Evolutionary conservation across 2,113 vertebrate species (phyloP), one percentile per base, ranked within the genome.

Genomic region (Nothocercus julius): DNA sequence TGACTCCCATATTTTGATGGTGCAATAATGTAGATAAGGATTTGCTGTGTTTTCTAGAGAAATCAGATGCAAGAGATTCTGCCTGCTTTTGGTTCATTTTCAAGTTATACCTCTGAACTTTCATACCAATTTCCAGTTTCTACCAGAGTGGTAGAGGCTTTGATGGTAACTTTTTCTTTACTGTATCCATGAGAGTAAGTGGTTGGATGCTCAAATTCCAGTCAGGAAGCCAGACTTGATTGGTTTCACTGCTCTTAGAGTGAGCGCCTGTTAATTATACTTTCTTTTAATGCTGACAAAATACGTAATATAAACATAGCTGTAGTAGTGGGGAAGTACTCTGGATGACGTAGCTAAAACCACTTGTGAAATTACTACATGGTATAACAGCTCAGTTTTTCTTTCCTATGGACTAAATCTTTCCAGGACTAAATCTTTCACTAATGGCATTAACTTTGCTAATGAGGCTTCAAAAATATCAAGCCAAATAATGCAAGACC

Each of bases 381-480:
- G 22, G 11, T 66, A 5, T 40, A 75, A 81, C 42, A 82, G 24
- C 5, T 85, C 70, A 77, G 36, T 49, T 30, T 77, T 38, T 61
- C 49, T 76, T 62, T 66, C 42, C 44, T 70, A 63, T 8, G 6
- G 49, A 58, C 20, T 7, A 25, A 53, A 40, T 13, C 32, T 89
- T 84, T 56, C 38, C 66, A 79, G 70, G 34, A 44, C 61, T 85
- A 78, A 83, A 53, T 84, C 61, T 78, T 67, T 86, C 45, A 64
- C 18, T 59, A 81, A 67, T 68, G 51, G 84, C 0, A 7, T 86
- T 89, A 89, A 36, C 61, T 86, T 94, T 94, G 34, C 24, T 92
- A 92, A 83, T 34, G n/a, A 79, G 32, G 34, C 34, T 93, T 73
- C 77, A 89, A 82, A 94, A 81, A 84, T 59, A 86, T 49, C 61